Evolutionary conservation across 2,888 invertebrate genomes (phyloP).

Genomic region (Acheta domesticus): DNA sequence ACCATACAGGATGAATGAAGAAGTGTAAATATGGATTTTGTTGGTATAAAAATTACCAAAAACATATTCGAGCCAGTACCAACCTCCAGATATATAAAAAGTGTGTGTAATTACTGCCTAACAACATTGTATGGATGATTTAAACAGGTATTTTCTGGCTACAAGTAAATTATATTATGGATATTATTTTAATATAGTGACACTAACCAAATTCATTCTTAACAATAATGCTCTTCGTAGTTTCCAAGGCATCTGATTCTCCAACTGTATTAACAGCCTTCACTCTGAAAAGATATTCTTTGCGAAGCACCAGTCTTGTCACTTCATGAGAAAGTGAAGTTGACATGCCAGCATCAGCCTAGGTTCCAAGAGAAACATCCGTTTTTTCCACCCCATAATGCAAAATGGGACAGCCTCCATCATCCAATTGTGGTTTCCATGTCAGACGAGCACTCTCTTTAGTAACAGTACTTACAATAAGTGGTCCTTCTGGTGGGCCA

Average conservation of each 20-base stretch:
- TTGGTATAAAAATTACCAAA: too few relatives aligned
- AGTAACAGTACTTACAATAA: constrained; percentile 76
- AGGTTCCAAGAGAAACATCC: constrained; percentile 91
- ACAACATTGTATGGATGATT: too few relatives aligned
- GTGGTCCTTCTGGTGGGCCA: constrained; percentile 79
- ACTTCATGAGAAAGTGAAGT: constrained; percentile 77
- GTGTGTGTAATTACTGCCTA: too few relatives aligned
- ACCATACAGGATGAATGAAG: too few relatives aligned
- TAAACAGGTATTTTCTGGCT: too few relatives aligned
- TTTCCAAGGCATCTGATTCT: constrained; percentile 91
- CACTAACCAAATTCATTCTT: constrained; percentile 86
- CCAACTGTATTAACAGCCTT: constrained; percentile 96
- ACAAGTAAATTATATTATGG: too few relatives aligned
- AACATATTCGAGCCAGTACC: too few relatives aligned
- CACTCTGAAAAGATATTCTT: constrained; percentile 96
- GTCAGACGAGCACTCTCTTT: constrained; percentile 84
- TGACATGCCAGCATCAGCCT: constrained; percentile 91
- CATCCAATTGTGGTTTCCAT: constrained; percentile 85
- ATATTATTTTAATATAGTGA: background rate
- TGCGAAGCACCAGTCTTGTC: constrained; percentile 83
- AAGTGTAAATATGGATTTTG: too few relatives aligned
- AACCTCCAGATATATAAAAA: too few relatives aligned
- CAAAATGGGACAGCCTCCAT: constrained; percentile 91
- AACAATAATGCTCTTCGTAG: constrained; percentile 82
- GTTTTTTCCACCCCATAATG: constrained; percentile 96